These are phyloP conservation scores for Chinchilla lanigera DNA, from an alignment of 2,113 vertebrate species.

Conservation along the genomic window DNA sequence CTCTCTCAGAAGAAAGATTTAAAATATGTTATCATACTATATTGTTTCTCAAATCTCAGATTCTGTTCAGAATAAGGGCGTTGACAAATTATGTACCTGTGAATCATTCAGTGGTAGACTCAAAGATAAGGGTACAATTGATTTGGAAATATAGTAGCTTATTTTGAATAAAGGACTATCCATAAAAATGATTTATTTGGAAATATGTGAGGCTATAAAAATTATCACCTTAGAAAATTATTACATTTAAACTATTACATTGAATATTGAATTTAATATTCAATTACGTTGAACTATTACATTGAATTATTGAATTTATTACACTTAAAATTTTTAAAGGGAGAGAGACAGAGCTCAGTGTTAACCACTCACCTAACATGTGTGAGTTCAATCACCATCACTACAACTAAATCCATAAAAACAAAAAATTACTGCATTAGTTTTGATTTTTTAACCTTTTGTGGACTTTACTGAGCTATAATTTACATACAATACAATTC, in stretches of 20 bases:
- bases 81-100: constrained; percentile 16
- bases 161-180: neutral
- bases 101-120: constrained; percentile 17
- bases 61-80: constrained; percentile 7
- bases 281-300: too few relatives aligned
- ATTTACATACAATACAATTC: constrained; percentile 27
- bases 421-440: neutral
- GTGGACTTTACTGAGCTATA: neutral
- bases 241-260: too few relatives aligned
- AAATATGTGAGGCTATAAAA: neutral
- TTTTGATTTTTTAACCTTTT: neutral
- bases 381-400: neutral
- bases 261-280: too few relatives aligned
- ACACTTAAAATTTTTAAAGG: too few relatives aligned
- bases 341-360: too few relatives aligned
- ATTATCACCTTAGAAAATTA: neutral
- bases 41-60: neutral
- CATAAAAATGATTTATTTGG: neutral
- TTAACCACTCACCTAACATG: neutral
- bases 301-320: too few relatives aligned
- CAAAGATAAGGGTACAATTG: neutral
- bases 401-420: neutral
- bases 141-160: neutral
- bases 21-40: neutral
- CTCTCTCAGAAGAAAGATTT: neutral